Evolutionary conservation across 2,113 vertebrate genomes (phyloP).

Genomic region (Myotis davidii): DNA sequence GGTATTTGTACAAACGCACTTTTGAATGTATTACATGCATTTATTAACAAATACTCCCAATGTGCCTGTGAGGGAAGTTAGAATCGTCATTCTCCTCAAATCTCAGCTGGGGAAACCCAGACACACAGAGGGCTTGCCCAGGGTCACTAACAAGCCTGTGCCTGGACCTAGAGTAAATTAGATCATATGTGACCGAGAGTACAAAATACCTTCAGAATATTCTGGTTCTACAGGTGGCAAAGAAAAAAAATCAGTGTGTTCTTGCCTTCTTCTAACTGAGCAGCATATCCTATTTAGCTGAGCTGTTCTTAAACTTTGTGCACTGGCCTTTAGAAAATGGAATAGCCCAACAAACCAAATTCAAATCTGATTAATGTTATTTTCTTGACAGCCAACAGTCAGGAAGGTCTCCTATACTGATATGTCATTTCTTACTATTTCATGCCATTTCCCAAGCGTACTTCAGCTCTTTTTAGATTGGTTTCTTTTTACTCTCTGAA

Average conservation of each 20-base stretch:
- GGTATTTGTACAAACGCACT: conserved; percentile 66
- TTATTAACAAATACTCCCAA: conserved; percentile 75
- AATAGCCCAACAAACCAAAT: conserved; percentile 43
- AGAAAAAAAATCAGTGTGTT: neutral
- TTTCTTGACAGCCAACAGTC: conserved; percentile 58
- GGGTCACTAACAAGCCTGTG: conserved; percentile 60
- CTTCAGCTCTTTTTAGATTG: conserved; percentile 48
- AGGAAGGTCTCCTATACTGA: conserved; percentile 21
- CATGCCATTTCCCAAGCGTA: conserved; percentile 27
- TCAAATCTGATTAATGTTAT: conserved; percentile 70
- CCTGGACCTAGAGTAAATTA: conserved; percentile 53
- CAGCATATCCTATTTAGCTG: conserved; percentile 28
- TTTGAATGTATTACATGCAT: conserved; percentile 74
- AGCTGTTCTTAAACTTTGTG: conserved; percentile 38
- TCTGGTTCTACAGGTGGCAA: conserved; percentile 39
- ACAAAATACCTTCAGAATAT: conserved; percentile 32
- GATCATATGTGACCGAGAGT: conserved; percentile 10
- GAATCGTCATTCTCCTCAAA: conserved; percentile 70
- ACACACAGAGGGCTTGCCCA: conserved; percentile 18
- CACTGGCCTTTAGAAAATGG: conserved; percentile 55
- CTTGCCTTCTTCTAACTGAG: conserved; percentile 8
- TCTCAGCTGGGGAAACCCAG: conserved; percentile 58
- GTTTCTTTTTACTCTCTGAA: conserved; percentile 62
- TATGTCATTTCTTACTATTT: conserved; percentile 58
- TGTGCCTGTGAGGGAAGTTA: conserved; percentile 69